Evolutionary conservation across 2,797 vertebrate species (phyloP), one percentile per base, ranked within the genome.

Genomic region (Arremon aurantiirostris): DNA sequence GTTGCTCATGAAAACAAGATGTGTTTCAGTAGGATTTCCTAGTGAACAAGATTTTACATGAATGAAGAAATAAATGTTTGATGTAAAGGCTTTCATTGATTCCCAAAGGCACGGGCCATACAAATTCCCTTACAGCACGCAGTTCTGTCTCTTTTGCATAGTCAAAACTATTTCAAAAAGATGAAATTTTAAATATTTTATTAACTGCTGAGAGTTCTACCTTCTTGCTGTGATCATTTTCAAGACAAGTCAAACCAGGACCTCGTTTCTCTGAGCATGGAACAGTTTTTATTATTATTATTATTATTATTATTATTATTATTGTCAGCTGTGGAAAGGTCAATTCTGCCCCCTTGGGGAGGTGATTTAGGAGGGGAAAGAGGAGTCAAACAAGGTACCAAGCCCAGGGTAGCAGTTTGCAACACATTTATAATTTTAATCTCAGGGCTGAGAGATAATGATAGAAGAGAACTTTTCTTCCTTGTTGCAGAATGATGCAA

Each of bases 61-160:
- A 95, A 96, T 90, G 90, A 89, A 94, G 95, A 89, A 95, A 93
- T 97, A 86, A 95, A 94, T 95, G 73, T 89, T 97, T 96, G 47
- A 94, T 96, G 84, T 73, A 80, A 94, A 97, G 94, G 81, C 93
- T 95, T 96, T 93, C 75, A 69, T 72, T 94, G 80, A 53, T 72
- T 97, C 92, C 90, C 76, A 72, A 76, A 77, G 91, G 93, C 52
- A 90, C 28, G 49, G 83, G 56, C 89, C 86, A 65, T 75, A 80
- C 23, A 60, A 77, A 85, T 86, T 85, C 60, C 71, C 76, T 93
- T 96, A 56, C 39, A 84, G 68, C 27, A 14, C 47, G 14, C 26
- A n/a, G 69, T 86, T 56, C 73, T 82, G 42, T 37, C 37, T 95
- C 63, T 82, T 73, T 69, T 94, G 49, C 72, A 42, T 77, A 68